Evolutionary conservation across 2,888 invertebrate genomes (phyloP).

Genomic region (Hemaris fuciformis): DNA sequence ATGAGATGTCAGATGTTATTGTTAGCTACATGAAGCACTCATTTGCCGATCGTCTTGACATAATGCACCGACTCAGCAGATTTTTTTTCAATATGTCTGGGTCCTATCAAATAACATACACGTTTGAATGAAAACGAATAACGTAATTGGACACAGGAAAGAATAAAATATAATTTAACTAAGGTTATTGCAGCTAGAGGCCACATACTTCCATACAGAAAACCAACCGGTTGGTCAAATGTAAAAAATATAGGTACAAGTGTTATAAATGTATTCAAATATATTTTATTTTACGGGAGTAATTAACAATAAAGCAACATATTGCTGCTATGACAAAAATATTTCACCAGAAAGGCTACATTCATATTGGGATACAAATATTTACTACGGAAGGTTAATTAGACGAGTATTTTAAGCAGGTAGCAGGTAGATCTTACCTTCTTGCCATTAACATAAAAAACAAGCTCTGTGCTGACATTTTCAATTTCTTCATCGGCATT

Average conservation of each 20-base stretch:
- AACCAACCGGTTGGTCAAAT: too few relatives aligned
- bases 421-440: slow-evolving; percentile 57
- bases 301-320: neutral
- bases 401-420: neutral
- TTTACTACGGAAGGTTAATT: neutral
- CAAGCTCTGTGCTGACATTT: slow-evolving; percentile 55
- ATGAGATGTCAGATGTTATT: neutral
- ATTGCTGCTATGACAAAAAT: neutral
- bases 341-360: neutral
- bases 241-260: too few relatives aligned
- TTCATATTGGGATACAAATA: neutral
- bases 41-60: neutral
- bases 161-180: too few relatives aligned
- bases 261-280: neutral
- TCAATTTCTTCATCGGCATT: slow-evolving; percentile 59
- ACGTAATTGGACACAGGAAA: too few relatives aligned
- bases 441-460: slow-evolving; percentile 77
- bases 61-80: neutral
- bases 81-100: neutral
- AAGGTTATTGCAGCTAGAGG: too few relatives aligned
- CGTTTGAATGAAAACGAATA: too few relatives aligned
- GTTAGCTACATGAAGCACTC: neutral
- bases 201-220: too few relatives aligned
- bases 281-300: neutral
- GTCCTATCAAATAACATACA: neutral